These are phyloP conservation scores for Atta texana DNA, from an alignment of 1,140 invertebrate genomes.

Conservation along the genomic window DNA sequence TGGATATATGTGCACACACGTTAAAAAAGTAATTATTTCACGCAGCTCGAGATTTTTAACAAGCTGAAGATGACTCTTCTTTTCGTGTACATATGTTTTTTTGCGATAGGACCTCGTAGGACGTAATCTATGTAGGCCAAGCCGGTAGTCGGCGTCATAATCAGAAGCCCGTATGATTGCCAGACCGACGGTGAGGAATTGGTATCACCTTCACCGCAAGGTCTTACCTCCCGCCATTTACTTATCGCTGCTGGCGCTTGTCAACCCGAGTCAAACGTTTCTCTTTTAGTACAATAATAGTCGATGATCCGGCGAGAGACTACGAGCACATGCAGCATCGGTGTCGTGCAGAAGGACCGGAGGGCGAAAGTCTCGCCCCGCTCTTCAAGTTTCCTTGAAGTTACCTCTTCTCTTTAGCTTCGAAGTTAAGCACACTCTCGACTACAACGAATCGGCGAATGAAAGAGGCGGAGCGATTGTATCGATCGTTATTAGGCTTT, in stretches of 20 bases:
- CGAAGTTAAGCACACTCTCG: constrained; percentile 47
- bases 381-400: constrained; percentile 6
- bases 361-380: neutral
- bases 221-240: constrained; percentile 70
- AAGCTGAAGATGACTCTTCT: neutral
- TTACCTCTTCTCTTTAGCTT: neutral
- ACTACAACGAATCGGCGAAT: constrained; percentile 30
- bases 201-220: constrained; percentile 82
- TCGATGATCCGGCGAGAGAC: constrained; percentile 43
- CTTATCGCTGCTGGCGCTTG: constrained; percentile 64
- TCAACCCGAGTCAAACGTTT: constrained; percentile 54
- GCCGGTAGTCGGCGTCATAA: constrained; percentile 74
- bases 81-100: neutral
- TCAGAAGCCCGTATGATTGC: constrained; percentile 81
- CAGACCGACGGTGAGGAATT: constrained; percentile 61
- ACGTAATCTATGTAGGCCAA: constrained; percentile 83
- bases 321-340: neutral
- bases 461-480: constrained; percentile 71
- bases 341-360: neutral
- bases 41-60: neutral
- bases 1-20: neutral
- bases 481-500: constrained; percentile 83
- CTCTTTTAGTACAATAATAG: constrained; percentile 58
- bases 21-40: neutral
- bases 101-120: constrained; percentile 70